Percentiles rank a stretch among this genome's conserved stretches.
Conservation (phyloP, 2,888 invertebrate genomes). For the Congeria kusceri region DNA sequence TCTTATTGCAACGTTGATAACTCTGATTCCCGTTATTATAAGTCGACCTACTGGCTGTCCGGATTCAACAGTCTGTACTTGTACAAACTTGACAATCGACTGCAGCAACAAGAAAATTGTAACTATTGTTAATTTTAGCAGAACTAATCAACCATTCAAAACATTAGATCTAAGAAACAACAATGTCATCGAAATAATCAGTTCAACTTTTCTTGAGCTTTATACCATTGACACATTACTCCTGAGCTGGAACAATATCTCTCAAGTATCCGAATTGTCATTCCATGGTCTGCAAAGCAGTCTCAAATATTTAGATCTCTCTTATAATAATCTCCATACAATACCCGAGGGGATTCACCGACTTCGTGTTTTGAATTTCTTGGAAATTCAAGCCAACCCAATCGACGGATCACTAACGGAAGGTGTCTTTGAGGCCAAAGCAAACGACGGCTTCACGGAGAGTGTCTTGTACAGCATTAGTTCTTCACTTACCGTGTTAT, state of each 20-base stretch:
- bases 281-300: constrained; percentile 37
- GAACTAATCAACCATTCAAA: not conserved
- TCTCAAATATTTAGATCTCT: constrained; percentile 37
- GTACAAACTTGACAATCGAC: constrained; percentile 7
- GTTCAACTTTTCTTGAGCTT: not conserved
- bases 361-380: constrained; percentile 20
- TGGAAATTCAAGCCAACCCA: constrained; percentile 47
- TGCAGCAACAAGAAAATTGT: not conserved
- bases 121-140: not conserved
- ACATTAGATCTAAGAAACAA: not conserved
- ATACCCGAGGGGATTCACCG: constrained; percentile 40
- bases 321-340: constrained; percentile 29
- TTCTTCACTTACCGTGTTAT: constrained; percentile 3
- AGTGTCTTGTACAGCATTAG: constrained; percentile 12
- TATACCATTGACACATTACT: not conserved
- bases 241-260: constrained; percentile 50
- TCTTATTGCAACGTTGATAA: too few relatives aligned
- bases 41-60: not conserved
- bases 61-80: not conserved
- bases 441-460: not conserved
- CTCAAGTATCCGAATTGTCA: constrained; percentile 32
- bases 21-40: too few relatives aligned
- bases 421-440: not conserved
- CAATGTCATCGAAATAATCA: too few relatives aligned
- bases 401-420: constrained; percentile 14